These are phyloP conservation scores for Alloscopus bannaensis DNA, from an alignment of 2,888 invertebrate genomes.

Conservation along the genomic window DNA sequence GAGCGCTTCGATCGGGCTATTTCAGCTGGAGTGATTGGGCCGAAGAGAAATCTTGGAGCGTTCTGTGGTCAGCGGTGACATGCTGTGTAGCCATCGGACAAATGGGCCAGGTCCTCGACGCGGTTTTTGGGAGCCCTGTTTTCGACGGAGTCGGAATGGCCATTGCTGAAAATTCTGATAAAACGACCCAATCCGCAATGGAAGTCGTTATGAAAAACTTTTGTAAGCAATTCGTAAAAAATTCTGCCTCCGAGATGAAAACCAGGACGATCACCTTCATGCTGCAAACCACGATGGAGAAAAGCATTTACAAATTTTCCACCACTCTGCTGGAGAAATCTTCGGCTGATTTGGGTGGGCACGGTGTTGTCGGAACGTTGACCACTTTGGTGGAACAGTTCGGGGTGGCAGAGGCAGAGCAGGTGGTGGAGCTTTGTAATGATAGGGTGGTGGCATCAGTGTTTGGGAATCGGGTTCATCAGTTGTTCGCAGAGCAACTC, in stretches of 20 bases:
- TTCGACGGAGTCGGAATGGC: neutral
- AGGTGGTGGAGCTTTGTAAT: too few species aligned
- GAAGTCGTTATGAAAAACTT: neutral
- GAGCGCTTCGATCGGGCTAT: conserved; percentile 60
- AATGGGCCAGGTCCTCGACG: neutral
- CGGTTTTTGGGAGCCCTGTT: neutral
- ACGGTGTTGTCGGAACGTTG: too few species aligned
- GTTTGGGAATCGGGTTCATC: too few species aligned
- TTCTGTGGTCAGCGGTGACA: conserved; percentile 36
- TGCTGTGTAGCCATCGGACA: neutral
- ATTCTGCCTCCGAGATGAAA: neutral
- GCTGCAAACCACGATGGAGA: too few species aligned
- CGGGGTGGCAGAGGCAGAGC: too few species aligned
- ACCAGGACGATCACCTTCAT: too few species aligned
- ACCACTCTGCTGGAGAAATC: too few species aligned
- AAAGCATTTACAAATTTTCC: too few species aligned
- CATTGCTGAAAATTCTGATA: neutral
- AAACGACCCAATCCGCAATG: neutral
- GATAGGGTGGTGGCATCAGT: too few species aligned
- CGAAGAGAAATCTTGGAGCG: conserved; percentile 61
- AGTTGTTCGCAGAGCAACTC: neutral
- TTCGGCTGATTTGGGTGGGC: too few species aligned
- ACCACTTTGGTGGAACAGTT: too few species aligned
- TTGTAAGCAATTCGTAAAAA: neutral
- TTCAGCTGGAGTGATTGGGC: conserved; percentile 71